Evolutionary conservation across 1,140 invertebrate species (phyloP), one percentile per base, ranked within the genome.

Genomic region (Conus betulinus): DNA sequence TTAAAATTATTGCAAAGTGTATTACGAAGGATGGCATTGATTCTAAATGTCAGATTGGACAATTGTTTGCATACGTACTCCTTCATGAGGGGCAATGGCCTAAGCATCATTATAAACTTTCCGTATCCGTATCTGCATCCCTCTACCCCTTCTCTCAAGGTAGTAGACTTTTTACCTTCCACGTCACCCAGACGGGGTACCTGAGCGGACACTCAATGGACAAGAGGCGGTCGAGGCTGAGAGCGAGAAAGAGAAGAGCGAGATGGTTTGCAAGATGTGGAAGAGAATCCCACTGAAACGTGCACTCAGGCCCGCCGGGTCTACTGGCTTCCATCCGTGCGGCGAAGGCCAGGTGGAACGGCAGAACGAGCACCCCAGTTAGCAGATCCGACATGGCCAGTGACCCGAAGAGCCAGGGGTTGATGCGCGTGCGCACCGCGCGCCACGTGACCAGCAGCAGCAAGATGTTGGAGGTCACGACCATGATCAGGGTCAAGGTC

Each of bases 311-410:
- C 17, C 15, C 67, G 13, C 6, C 15, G n/a, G 82, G n/a, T 8
- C 6, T 27, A 6, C 3, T 23, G 55, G 20, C 7, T 15, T 63
- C 82, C 23, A 51, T 11, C 10, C 17, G 55, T 3, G 17, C n/a
- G 57, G 55, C 82, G 57, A 39, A 84, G 0, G 82, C 1, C 10
- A 84, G 82, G 82, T 84, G 3, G 57, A 84, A 84, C 5, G 82
- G 82, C 82, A 84, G 82, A 55, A 84, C 82, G 53, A 84, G 53
- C 39, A 84, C 6, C 7, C 82, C 82, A 3, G 25, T 84, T 6
- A 84, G 82, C 27, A 84, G 82, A 55, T 84, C 82, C 52, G 82
- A 84, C 82, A 84, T 84, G 82, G 82, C 82, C 27, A 84, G 82
- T 5, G 82, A 84, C 20, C 17, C 57, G 82, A 84, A 84, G 55